A percentile compares a stretch with the other conserved stretches of the same genome.
phyloP scores from a whole-genome alignment of 2,797 vertebrate genomes.

The Catostomus latipinnis region DNA sequence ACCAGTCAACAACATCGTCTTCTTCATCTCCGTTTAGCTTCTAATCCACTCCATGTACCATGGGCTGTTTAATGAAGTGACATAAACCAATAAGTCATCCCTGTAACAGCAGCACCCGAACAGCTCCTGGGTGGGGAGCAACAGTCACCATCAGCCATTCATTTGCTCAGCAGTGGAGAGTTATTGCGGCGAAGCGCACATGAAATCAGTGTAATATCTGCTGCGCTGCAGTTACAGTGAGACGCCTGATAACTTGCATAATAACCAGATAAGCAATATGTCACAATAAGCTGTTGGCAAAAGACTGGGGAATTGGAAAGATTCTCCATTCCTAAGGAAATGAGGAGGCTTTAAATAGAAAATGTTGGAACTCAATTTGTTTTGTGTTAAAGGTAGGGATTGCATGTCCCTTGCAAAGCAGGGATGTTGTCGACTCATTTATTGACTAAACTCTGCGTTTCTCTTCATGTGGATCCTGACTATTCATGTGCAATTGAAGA shows the following conservation, averaged over 20 bases:
- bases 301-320: conserved; percentile 76
- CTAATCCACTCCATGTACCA: conserved; percentile 69
- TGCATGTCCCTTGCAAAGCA: conserved; percentile 40
- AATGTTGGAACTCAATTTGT: conserved; percentile 76
- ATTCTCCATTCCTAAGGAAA: conserved; percentile 76
- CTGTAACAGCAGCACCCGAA: conserved; percentile 72
- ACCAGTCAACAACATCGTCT: conserved; percentile 48
- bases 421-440: conserved; percentile 32
- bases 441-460: conserved; percentile 19
- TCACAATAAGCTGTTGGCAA: conserved; percentile 80
- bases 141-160: conserved; percentile 64
- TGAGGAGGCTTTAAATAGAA: conserved; percentile 81
- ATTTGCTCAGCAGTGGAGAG: conserved; percentile 72
- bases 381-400: conserved; percentile 62
- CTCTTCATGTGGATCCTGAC: background rate
- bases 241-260: conserved; percentile 81
- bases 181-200: conserved; percentile 74
- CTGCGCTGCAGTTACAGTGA: conserved; percentile 70
- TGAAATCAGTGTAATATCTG: conserved; percentile 77
- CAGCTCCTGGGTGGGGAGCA: conserved; percentile 74
- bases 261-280: conserved; percentile 84
- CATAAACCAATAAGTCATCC: conserved; percentile 78
- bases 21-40: conserved; percentile 61
- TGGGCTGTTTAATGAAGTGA: conserved; percentile 77
- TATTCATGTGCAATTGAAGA: conserved; percentile 3